phyloP scores from a whole-genome alignment of 2,888 invertebrate genomes.

The Leptinotarsa haldemani region DNA sequence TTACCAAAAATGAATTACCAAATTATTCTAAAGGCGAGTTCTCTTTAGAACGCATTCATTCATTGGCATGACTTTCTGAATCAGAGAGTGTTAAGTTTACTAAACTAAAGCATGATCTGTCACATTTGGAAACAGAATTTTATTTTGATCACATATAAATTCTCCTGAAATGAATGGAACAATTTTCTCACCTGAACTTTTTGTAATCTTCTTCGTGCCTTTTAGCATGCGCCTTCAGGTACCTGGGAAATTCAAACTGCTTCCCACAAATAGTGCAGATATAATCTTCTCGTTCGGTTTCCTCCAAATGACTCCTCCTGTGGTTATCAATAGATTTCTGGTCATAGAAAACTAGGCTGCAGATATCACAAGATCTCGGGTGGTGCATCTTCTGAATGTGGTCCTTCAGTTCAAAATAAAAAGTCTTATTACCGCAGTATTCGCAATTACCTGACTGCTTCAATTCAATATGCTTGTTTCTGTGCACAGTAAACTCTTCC shows the following conservation, averaged over 20 bases:
- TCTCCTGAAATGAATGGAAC: background rate
- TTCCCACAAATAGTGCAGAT: constrained; percentile 43
- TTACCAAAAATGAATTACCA: too few species aligned
- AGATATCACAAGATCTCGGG: constrained; percentile 45
- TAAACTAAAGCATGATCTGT: too few species aligned
- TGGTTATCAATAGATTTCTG: constrained; percentile 49
- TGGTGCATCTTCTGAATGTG: constrained; percentile 47
- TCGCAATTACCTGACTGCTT: constrained; percentile 47
- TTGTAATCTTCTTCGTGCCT: constrained; percentile 48
- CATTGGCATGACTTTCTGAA: too few species aligned
- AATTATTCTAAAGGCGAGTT: too few species aligned
- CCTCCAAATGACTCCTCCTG: constrained; percentile 45
- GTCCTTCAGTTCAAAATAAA: constrained; percentile 46
- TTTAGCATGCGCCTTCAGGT: constrained; percentile 47
- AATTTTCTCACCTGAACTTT: constrained; percentile 38
- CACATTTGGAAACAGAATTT: too few species aligned
- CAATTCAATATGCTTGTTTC: constrained; percentile 43
- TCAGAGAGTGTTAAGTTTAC: too few species aligned
- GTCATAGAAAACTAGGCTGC: constrained; percentile 47
- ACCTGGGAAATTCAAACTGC: constrained; percentile 46
- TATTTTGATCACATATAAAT: too few species aligned
- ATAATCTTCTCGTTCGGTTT: constrained; percentile 38
- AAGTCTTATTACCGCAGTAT: constrained; percentile 49
- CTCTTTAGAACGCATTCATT: too few species aligned
- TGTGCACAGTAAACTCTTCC: constrained; percentile 39